Evolutionary conservation across 2,113 vertebrate species (phyloP).

Genomic region (Tachuris rubrigastra): DNA sequence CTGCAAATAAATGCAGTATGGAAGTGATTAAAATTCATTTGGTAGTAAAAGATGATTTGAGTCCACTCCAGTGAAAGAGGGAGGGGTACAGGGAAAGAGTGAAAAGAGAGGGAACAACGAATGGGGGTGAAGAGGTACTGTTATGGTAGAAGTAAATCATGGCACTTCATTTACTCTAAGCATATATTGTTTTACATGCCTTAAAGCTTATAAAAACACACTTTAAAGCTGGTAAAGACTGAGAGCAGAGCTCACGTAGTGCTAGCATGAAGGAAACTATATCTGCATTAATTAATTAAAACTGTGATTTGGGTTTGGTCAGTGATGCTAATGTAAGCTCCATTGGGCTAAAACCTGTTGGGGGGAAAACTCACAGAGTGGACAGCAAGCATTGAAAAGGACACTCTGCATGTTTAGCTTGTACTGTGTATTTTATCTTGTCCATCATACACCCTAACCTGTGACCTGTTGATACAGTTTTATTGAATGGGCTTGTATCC

Average conservation of each 20-base stretch:
- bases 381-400: background rate
- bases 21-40: background rate
- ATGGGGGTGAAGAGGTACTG: background rate
- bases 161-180: background rate
- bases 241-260: background rate
- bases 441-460: background rate
- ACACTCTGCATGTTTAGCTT: conserved; percentile 1
- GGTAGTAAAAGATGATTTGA: background rate
- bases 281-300: background rate
- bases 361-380: background rate
- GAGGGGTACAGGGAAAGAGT: background rate
- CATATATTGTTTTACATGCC: background rate
- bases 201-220: background rate
- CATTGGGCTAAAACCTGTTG: background rate
- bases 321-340: background rate
- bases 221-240: background rate
- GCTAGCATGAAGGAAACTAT: background rate
- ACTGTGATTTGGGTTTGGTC: background rate
- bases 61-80: background rate
- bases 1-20: background rate
- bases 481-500: background rate
- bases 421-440: background rate
- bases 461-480: background rate
- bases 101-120: background rate
- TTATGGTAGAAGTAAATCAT: background rate